A percentile compares a stretch with the other conserved stretches of the same genome.
Conservation (phyloP, 2,888 invertebrate genomes). For the Syrista parreyssii region DNA sequence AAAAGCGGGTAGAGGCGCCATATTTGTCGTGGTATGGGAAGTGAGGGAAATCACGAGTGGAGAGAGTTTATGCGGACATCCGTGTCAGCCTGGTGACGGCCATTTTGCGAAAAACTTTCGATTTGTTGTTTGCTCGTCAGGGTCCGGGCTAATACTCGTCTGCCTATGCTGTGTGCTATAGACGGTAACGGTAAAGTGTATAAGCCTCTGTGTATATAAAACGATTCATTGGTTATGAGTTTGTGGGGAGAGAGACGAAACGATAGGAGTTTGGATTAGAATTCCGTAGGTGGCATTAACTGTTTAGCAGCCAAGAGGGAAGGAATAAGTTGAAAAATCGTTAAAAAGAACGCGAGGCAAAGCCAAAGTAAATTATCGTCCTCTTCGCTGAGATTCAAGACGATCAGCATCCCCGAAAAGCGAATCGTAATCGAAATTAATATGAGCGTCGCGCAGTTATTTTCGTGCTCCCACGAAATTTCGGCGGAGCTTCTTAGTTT, state of each 20-base stretch:
- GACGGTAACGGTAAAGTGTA: background rate
- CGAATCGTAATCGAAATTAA: constrained; percentile 2
- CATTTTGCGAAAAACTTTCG: constrained; percentile 66
- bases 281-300: background rate
- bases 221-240: background rate
- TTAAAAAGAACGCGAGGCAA: background rate
- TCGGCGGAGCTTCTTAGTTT: constrained; percentile 4
- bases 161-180: constrained; percentile 47
- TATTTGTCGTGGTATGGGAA: constrained; percentile 64
- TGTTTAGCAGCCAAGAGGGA: background rate
- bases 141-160: constrained; percentile 55
- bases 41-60: constrained; percentile 65
- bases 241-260: background rate
- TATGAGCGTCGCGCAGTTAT: constrained; percentile 45
- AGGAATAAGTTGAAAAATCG: background rate
- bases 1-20: constrained; percentile 64
- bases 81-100: constrained; percentile 64
- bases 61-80: constrained; percentile 62
- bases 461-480: constrained; percentile 42
- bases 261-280: background rate
- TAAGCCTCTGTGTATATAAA: background rate
- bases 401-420: constrained; percentile 17
- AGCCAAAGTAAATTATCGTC: constrained; percentile 11
- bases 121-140: constrained; percentile 50
- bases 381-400: constrained; percentile 29